Percentiles rank a stretch among this genome's conserved stretches.
Evolutionary conservation across 2,113 vertebrate genomes (phyloP).

Genomic region (Pogona vitticeps): DNA sequence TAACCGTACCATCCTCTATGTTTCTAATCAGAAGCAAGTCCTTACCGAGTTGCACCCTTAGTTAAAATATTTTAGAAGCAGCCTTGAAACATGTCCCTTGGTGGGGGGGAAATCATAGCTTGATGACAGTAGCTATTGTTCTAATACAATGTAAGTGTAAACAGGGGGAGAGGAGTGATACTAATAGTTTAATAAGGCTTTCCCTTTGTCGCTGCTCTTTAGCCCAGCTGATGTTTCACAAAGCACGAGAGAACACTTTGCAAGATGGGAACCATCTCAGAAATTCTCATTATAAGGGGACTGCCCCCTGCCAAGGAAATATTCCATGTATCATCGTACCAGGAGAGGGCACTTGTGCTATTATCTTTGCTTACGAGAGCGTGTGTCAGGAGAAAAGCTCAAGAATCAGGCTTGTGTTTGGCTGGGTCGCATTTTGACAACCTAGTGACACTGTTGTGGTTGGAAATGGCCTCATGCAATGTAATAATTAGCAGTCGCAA

Average conservation of each 20-base stretch:
- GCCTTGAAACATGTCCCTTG: not conserved
- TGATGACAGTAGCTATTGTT: not conserved
- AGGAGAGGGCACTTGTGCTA: conserved; percentile 57
- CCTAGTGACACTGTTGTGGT: too few relatives aligned
- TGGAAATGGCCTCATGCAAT: conserved; percentile 36
- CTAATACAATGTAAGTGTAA: not conserved
- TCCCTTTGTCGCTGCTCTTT: not conserved
- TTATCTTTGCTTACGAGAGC: not conserved
- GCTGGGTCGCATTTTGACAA: not conserved
- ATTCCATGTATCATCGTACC: conserved; percentile 20
- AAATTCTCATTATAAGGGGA: not conserved
- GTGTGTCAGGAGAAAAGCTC: not conserved
- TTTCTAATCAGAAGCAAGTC: not conserved
- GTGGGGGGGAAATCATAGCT: not conserved
- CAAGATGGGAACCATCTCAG: not conserved
- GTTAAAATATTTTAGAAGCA: not conserved
- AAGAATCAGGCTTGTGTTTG: not conserved
- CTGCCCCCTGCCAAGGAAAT: not conserved
- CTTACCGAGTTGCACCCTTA: not conserved
- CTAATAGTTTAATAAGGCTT: not conserved
- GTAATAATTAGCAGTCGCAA: conserved; percentile 31
- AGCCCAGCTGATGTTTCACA: not conserved
- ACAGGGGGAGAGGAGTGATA: not conserved
- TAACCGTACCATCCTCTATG: not conserved
- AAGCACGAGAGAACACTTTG: not conserved